phyloP scores from a whole-genome alignment of 2,888 invertebrate genomes.

The Drymonia ruficornis region DNA sequence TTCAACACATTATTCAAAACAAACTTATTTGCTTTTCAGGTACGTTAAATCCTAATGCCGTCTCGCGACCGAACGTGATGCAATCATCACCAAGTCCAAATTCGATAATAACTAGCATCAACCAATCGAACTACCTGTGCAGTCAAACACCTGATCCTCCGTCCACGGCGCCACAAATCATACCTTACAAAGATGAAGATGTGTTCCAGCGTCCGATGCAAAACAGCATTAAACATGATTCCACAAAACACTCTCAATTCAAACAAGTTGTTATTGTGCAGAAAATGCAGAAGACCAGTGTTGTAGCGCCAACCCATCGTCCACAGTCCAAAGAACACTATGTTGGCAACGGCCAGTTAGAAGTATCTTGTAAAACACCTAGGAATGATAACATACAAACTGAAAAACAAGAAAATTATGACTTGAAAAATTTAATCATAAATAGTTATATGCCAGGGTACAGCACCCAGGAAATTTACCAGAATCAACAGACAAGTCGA shows the following conservation, averaged over 20 bases:
- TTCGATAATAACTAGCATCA: conserved; percentile 75
- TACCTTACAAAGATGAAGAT: conserved; percentile 41
- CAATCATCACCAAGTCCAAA: conserved; percentile 80
- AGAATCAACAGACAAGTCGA: conserved; percentile 35
- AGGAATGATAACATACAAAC: conserved; percentile 23
- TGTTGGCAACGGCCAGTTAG: conserved; percentile 38
- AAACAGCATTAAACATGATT: conserved; percentile 26
- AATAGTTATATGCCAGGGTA: conserved; percentile 51
- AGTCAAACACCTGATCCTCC: conserved; percentile 58
- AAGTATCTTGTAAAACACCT: conserved; percentile 39
- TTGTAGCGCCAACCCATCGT: conserved; percentile 20
- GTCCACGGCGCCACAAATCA: conserved; percentile 27
- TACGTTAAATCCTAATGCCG: conserved; percentile 56
- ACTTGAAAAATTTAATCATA: conserved; percentile 63
- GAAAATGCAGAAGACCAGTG: conserved; percentile 40
- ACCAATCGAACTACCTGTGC: conserved; percentile 78
- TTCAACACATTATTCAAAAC: too few relatives aligned
- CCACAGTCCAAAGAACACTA: conserved; percentile 32
- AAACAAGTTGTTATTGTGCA: conserved; percentile 66
- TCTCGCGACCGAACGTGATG: conserved; percentile 65
- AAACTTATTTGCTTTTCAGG: conserved; percentile 39
- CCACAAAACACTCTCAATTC: conserved; percentile 47
- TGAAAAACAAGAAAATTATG: conserved; percentile 53
- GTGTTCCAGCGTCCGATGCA: conserved; percentile 53
- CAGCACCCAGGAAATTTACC: conserved; percentile 40